Percentiles rank a stretch among this genome's conserved stretches.
Conservation (phyloP, 2,888 invertebrate species). For the Hermodice carunculata region DNA sequence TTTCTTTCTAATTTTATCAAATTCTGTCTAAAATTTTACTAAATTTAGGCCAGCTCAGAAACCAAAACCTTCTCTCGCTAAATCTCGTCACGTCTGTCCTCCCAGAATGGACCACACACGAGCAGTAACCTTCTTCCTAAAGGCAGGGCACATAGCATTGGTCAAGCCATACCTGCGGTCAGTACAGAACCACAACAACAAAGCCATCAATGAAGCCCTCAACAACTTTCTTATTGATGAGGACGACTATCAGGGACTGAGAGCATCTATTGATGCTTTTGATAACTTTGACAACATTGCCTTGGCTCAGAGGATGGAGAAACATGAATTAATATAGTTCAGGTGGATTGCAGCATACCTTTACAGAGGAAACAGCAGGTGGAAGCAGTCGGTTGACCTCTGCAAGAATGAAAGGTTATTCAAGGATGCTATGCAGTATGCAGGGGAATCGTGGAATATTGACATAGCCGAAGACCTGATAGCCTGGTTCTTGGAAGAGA, state of each 20-base stretch:
- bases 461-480: conserved; percentile 99
- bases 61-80: too few species aligned
- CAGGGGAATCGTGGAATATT: conserved; percentile 95
- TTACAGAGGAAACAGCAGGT: conserved; percentile 99
- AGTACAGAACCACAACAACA: conserved; percentile 98
- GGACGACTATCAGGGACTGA: conserved; percentile 87
- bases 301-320: conserved; percentile 96
- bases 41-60: too few species aligned
- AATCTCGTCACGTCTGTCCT: too few species aligned
- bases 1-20: too few species aligned
- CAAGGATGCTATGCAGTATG: conserved; percentile 99
- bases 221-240: conserved; percentile 97
- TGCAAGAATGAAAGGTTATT: conserved; percentile 99
- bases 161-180: conserved; percentile 98
- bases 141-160: conserved; percentile 89
- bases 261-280: conserved; percentile 98
- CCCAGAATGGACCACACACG: conserved; percentile 98
- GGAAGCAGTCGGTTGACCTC: conserved; percentile 99
- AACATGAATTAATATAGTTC: conserved; percentile 99
- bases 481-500: conserved; percentile 96
- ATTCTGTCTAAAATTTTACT: too few species aligned
- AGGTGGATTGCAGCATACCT: conserved; percentile 98
- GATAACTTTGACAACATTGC: conserved; percentile 99
- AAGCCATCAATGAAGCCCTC: conserved; percentile 98
- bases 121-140: conserved; percentile 77